Evolutionary conservation across 2,888 invertebrate genomes (phyloP).

Genomic region (Drosophila pegasa): DNA sequence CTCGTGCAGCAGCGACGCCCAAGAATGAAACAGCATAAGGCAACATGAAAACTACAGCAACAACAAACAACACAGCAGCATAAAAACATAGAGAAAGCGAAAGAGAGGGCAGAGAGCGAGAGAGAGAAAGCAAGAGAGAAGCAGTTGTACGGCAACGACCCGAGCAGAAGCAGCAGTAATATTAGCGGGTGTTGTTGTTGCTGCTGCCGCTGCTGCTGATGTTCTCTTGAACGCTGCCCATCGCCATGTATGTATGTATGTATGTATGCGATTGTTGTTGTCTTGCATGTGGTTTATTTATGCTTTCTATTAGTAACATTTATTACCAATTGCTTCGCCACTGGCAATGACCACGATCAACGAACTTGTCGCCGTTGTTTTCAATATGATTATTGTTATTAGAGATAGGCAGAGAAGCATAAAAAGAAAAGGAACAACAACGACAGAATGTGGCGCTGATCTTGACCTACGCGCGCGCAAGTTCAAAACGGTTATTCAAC

Average conservation of each 20-base stretch:
- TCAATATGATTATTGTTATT: conserved; percentile 21
- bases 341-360: conserved; percentile 28
- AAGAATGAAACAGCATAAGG: conserved; percentile 73
- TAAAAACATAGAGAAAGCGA: conserved; percentile 50
- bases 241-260: conserved; percentile 74
- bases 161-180: conserved; percentile 51
- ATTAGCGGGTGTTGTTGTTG: conserved; percentile 60
- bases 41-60: conserved; percentile 74
- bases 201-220: conserved; percentile 17
- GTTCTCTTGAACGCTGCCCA: conserved; percentile 42
- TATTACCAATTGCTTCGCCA: conserved; percentile 8
- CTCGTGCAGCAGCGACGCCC: conserved; percentile 75
- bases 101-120: conserved; percentile 25
- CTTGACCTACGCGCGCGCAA: conserved; percentile 76
- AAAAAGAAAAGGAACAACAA: conserved; percentile 2
- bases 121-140: conserved; percentile 38
- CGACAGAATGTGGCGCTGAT: conserved; percentile 51
- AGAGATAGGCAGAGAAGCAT: conserved; percentile 34
- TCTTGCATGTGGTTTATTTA: conserved; percentile 31
- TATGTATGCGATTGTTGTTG: conserved; percentile 50
- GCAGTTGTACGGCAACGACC: conserved; percentile 59
- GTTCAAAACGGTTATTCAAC: conserved; percentile 80
- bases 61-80: conserved; percentile 49
- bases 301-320: conserved; percentile 24
- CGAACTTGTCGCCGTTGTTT: conserved; percentile 43